Evolutionary conservation across 2,113 vertebrate genomes (phyloP), one percentile per base, ranked within the genome.

Genomic region (Chlorodrepanis virens): DNA sequence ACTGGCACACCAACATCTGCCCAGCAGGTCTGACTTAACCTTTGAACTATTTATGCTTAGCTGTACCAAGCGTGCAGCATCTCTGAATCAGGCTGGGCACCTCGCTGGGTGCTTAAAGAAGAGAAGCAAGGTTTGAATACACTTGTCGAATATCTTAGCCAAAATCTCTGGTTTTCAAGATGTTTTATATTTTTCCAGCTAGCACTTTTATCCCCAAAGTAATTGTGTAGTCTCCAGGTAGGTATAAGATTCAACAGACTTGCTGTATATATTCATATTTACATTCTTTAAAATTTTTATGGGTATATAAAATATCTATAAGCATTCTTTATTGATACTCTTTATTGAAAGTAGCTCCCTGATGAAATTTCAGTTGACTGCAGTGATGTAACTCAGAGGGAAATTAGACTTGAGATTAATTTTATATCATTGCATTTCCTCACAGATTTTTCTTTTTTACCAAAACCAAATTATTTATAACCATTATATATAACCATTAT

Each of bases 331-430:
- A 84, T 71, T 94, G 77, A 83, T 83, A 69, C 4, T n/a, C 7
- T 67, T 86, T 72, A 54, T 47, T 90, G 33, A 91, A 94, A 93
- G 42, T 74, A 54, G 6, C 13, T 86, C 84, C 75, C 64, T 44
- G 59, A 77, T 80, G 42, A 87, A 96, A 94, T 87, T 93, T 81
- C 45, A 61, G 64, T 29, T 83, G 87, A 77, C 80, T 83, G 42
- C 59, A 54, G 33, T 87, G 71, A 44, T 81, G 54, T 31, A 77
- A 47, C 27, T 87, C 23, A 79, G 57, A 65, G 22, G 31, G 31
- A 95, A 93, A 93, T 75, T 53, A 69, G 23, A 80, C 49, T 45
- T 64, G 45, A 87, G 54, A 87, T 15, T 80, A 75, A 83, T 96
- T 93, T 89, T 69, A 65, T 33, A 61, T 91, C 50, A 37, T 57